Evolutionary conservation across 1,140 invertebrate genomes (phyloP).

Genomic region (roundworm (Caenorhabditis elegans)): WBcel235 BX284602.5:11212501-11213000

Average conservation of each 20-base stretch:
- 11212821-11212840: not conserved
- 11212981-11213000: not conserved
- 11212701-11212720: not conserved
- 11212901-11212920: not conserved
- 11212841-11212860: not conserved
- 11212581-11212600: not conserved
- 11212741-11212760: not conserved
- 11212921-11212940: not conserved
- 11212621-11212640: not conserved
- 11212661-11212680: not conserved
- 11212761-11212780: not conserved
- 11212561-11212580: not conserved
- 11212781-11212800: not conserved
- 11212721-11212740: not conserved
- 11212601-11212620: not conserved
- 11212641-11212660: not conserved
- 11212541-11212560: slow-evolving; percentile 1
- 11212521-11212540: not conserved
- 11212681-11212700: not conserved
- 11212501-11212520: not conserved
- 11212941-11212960: not conserved
- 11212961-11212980: not conserved
- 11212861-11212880: not conserved
- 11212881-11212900: not conserved
- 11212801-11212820: not conserved